phyloP scores from a whole-genome alignment of 92 coral and sea anemone species.

The Palythoa grandiflora region DNA sequence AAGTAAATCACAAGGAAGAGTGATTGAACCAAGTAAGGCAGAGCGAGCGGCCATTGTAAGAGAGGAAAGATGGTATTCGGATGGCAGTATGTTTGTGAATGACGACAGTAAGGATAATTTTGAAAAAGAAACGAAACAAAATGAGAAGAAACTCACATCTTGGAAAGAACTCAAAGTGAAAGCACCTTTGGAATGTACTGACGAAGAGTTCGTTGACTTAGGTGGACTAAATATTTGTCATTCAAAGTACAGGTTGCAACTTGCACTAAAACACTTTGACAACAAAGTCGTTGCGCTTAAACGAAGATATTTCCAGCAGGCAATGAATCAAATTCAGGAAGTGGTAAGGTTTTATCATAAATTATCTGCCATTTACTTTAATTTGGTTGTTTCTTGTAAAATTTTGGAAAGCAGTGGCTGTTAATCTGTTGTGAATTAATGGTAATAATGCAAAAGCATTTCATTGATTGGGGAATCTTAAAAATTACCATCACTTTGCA shows the following conservation, averaged over 20 bases:
- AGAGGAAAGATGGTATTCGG: background rate
- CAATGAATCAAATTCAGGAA: conserved; percentile 78
- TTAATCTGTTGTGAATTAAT: no score
- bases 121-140: background rate
- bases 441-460: no score
- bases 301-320: conserved; percentile 62
- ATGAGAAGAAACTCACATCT: background rate
- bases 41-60: background rate
- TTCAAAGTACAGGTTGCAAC: conserved; percentile 43
- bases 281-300: conserved; percentile 61
- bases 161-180: background rate
- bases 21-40: background rate
- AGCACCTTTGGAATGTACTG: conserved; percentile 3
- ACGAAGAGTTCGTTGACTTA: conserved; percentile 45
- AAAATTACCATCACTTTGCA: no score
- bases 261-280: conserved; percentile 71
- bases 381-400: no score
- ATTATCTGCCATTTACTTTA: no score
- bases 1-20: background rate
- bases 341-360: conserved; percentile 49
- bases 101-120: background rate
- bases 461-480: no score
- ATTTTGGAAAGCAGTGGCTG: no score
- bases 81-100: background rate
- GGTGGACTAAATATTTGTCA: conserved; percentile 64